These are phyloP conservation scores for Polyploca ridens DNA, from an alignment of 2,888 invertebrate species.

Conservation along the genomic window DNA sequence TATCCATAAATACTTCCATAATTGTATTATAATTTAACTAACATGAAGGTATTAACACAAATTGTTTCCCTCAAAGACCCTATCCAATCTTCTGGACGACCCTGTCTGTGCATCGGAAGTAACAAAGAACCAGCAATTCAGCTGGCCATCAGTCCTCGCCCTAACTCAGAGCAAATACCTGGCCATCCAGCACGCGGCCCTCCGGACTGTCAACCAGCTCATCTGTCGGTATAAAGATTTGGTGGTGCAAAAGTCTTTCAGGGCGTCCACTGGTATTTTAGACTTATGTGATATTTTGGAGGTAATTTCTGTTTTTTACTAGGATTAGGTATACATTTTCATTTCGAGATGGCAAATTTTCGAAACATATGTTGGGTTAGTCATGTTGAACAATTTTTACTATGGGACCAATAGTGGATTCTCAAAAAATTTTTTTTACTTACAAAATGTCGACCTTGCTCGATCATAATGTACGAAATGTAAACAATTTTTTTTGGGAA, in stretches of 20 bases:
- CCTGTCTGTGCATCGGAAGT: conserved; percentile 74
- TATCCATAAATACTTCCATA: no score
- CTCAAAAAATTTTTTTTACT: no score
- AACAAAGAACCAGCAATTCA: conserved; percentile 77
- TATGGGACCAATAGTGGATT: no score
- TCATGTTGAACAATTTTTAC: no score
- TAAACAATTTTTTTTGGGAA: no score
- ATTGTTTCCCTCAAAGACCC: conserved; percentile 47
- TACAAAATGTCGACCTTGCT: no score
- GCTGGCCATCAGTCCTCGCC: conserved; percentile 73
- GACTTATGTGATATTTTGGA: conserved; percentile 80
- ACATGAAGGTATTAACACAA: neutral
- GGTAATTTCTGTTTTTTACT: conserved; percentile 32
- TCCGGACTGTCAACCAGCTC: conserved; percentile 75
- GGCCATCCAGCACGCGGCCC: conserved; percentile 77
- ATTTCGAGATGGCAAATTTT: no score
- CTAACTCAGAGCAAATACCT: conserved; percentile 78
- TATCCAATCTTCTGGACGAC: conserved; percentile 81
- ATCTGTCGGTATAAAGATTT: conserved; percentile 75
- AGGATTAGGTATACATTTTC: no score
- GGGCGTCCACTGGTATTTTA: conserved; percentile 75
- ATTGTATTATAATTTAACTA: neutral
- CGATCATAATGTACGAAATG: no score
- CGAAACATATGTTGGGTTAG: no score
- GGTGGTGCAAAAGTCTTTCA: conserved; percentile 77